Evolutionary conservation across 1,140 invertebrate genomes (phyloP), one percentile per base, ranked within the genome.

Genomic region (Drosophila yakuba): DNA sequence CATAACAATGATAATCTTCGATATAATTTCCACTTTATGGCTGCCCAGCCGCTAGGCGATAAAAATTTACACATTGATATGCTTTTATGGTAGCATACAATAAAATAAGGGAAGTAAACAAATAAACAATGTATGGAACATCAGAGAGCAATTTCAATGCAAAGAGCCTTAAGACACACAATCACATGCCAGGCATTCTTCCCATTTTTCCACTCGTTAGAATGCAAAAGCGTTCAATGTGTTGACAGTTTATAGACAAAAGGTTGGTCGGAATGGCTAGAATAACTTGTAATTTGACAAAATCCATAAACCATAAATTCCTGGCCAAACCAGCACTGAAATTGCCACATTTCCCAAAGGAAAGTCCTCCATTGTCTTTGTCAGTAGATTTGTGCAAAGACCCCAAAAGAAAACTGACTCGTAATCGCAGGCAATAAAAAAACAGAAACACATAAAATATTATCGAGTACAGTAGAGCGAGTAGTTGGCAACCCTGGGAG

Each of bases 301-400:
- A 76, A 88, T 88, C 79, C 84, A 88, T 88, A 89, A 88, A 80
- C 83, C 84, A 88, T 88, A 88, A 85, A 88, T 83, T 88, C 62
- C 67, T 68, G 61, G 57, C 66, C 67, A 71, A 62, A 72, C 72
- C 61, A 51, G 68, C 83, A 88, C 83, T 89, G 79, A 89, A 83
- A 74, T 62, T 39, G 41, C 25, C 63, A 38, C 56, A 57, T 61
- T 25, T 63, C 56, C 43, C 10, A 15, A 14, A 20, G 12, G 25
- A 36, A 39, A 10, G n/a, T 23, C 41, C 23, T 7, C 43, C 47
- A 74, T 74, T 80, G 78, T 63, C 74, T 74, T 63, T 80, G 62
- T 25, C 77, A 74, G 51, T 85, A 73, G 78, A 80, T 85, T 73
- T 68, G 51, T 44, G 56, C 58, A 11, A 35, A 39, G 57, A 6